A percentile compares a stretch with the other conserved stretches of the same genome.
Evolutionary conservation across 1,140 invertebrate species (phyloP).

Genomic region (Pantala flavescens): DNA sequence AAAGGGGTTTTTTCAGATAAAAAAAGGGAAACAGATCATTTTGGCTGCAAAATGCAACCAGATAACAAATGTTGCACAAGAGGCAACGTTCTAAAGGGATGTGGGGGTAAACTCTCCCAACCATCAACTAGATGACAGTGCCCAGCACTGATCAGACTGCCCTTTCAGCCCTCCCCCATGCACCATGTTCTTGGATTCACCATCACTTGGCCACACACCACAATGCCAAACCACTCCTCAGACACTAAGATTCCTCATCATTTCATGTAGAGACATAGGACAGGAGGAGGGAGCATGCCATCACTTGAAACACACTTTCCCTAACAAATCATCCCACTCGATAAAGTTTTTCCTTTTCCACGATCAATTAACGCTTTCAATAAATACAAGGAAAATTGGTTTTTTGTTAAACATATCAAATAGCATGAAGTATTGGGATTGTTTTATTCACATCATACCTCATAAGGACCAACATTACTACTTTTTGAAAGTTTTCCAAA

Average conservation of each 20-base stretch:
- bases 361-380: not conserved
- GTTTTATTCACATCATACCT: constrained; percentile 10
- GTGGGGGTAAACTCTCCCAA: too few species aligned
- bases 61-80: constrained; percentile 9
- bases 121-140: too few species aligned
- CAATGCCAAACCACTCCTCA: too few species aligned
- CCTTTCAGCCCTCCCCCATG: too few species aligned
- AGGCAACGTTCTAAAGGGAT: not conserved
- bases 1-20: constrained; percentile 7
- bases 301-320: not conserved
- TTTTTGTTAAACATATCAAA: constrained; percentile 8
- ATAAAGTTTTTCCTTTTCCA: constrained; percentile 1
- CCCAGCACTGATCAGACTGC: too few species aligned
- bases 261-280: too few species aligned
- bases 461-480: constrained; percentile 3
- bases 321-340: not conserved
- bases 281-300: not conserved
- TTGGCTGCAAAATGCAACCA: not conserved
- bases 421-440: constrained; percentile 9
- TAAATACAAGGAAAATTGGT: constrained; percentile 2
- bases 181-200: too few species aligned
- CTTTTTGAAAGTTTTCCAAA: not conserved
- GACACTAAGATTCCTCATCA: too few species aligned
- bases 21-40: not conserved
- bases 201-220: too few species aligned